Percentiles rank a stretch among this genome's conserved stretches.
These are phyloP conservation scores for Dryobota labecula DNA, from an alignment of 2,888 invertebrate species.

Conservation along the genomic window DNA sequence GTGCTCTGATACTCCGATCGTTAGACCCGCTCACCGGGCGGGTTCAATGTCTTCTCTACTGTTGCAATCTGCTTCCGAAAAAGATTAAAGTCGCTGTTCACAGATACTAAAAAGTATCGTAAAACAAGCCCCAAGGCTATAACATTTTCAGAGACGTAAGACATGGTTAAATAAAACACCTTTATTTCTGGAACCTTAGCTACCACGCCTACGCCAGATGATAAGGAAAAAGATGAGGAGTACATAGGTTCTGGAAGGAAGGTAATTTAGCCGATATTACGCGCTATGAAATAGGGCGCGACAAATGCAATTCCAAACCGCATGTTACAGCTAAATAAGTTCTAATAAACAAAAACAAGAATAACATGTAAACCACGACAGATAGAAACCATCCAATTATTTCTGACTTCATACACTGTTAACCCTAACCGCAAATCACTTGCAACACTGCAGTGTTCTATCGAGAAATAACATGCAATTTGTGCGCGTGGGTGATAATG, in stretches of 20 bases:
- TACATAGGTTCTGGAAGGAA: background rate
- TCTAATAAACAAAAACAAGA: constrained; percentile 10
- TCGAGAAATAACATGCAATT: constrained; percentile 74
- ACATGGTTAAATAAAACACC: background rate
- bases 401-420: constrained; percentile 52
- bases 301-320: background rate
- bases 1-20: background rate
- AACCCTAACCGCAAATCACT: constrained; percentile 65
- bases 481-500: constrained; percentile 84
- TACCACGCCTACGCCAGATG: too few species aligned
- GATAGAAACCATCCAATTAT: constrained; percentile 32
- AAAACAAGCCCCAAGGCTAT: background rate
- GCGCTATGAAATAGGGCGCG: background rate
- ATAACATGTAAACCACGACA: constrained; percentile 13
- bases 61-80: background rate
- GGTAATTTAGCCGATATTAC: background rate
- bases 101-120: background rate
- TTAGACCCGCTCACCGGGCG: background rate
- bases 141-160: background rate
- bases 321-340: too few species aligned
- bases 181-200: background rate
- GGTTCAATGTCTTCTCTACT: constrained; percentile 11
- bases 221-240: background rate
- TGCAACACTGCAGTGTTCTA: constrained; percentile 66
- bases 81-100: background rate